Evolutionary conservation across 2,888 invertebrate species (phyloP).

Genomic region (Petrolisthes manimaculis): DNA sequence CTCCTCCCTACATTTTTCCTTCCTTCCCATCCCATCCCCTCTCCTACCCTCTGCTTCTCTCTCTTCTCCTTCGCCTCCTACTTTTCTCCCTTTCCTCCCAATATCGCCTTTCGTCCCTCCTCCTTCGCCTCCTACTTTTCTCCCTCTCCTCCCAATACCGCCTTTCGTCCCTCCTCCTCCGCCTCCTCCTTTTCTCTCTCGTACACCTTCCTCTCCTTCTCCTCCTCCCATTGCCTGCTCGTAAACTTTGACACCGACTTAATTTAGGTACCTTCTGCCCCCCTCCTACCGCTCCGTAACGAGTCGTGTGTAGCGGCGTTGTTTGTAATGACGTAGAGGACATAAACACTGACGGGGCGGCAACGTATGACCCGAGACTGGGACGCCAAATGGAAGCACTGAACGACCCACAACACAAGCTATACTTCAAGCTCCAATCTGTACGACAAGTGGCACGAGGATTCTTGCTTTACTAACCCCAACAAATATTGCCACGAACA

Average conservation of each 20-base stretch:
- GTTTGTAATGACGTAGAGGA: neutral
- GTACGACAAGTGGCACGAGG: no score
- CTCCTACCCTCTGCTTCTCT: no score
- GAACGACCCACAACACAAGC: no score
- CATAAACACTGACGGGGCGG: neutral
- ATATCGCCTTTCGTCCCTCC: neutral
- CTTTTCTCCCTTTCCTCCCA: neutral
- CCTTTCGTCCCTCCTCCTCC: neutral
- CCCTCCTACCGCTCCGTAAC: neutral
- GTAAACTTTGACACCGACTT: neutral
- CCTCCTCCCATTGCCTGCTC: neutral
- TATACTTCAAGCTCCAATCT: no score
- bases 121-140: no score
- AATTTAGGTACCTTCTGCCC: neutral
- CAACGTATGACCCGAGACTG: neutral
- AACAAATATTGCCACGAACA: no score
- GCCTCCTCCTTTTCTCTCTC: constrained; percentile 19
- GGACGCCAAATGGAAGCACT: no score
- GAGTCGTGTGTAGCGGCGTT: neutral
- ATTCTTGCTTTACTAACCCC: no score
- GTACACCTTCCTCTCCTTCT: neutral
- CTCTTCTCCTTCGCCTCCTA: no score
- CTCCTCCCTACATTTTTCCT: no score
- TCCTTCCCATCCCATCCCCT: no score
- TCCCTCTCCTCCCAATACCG: neutral